These are phyloP conservation scores for Papilio dardanus DNA, from an alignment of 1,140 invertebrate genomes.

Conservation along the genomic window DNA sequence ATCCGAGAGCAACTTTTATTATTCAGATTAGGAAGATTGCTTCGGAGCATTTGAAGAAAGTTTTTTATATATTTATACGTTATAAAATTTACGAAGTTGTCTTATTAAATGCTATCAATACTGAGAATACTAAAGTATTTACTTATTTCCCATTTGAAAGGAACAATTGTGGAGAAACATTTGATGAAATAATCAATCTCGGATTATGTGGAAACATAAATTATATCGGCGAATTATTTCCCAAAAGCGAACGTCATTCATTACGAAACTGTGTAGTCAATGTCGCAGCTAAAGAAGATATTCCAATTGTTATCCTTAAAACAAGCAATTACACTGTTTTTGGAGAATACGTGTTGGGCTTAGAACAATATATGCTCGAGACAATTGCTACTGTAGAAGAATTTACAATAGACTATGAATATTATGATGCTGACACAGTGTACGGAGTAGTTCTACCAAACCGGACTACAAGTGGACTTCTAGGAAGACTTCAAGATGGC, in stretches of 20 bases:
- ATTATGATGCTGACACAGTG: slow-evolving; percentile 30
- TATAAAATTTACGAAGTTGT: slow-evolving; percentile 48
- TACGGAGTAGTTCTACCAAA: slow-evolving; percentile 55
- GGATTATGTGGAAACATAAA: slow-evolving; percentile 42
- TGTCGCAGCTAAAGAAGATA: slow-evolving; percentile 48
- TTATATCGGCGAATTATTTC: slow-evolving; percentile 40
- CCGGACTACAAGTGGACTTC: slow-evolving; percentile 48
- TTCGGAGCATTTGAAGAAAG: slow-evolving; percentile 34
- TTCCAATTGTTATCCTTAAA: slow-evolving; percentile 48
- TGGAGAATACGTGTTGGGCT: slow-evolving; percentile 45
- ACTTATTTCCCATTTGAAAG: slow-evolving; percentile 51
- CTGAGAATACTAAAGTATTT: slow-evolving; percentile 42
- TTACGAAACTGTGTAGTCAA: slow-evolving; percentile 49
- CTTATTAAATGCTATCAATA: slow-evolving; percentile 34
- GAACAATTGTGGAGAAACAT: slow-evolving; percentile 46
- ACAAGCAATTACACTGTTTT: slow-evolving; percentile 42
- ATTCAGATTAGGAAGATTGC: slow-evolving; percentile 37
- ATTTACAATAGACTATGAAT: slow-evolving; percentile 42
- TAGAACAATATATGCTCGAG: slow-evolving; percentile 55
- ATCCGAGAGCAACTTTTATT: slow-evolving; percentile 50
- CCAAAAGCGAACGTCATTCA: slow-evolving; percentile 37
- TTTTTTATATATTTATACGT: slow-evolving; percentile 43
- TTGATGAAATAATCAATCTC: slow-evolving; percentile 42
- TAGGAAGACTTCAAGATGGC: slow-evolving; percentile 44
- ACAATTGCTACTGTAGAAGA: slow-evolving; percentile 45